phyloP scores from a whole-genome alignment of 64 coral and sea anemone species.

The Porites australiensis region DNA sequence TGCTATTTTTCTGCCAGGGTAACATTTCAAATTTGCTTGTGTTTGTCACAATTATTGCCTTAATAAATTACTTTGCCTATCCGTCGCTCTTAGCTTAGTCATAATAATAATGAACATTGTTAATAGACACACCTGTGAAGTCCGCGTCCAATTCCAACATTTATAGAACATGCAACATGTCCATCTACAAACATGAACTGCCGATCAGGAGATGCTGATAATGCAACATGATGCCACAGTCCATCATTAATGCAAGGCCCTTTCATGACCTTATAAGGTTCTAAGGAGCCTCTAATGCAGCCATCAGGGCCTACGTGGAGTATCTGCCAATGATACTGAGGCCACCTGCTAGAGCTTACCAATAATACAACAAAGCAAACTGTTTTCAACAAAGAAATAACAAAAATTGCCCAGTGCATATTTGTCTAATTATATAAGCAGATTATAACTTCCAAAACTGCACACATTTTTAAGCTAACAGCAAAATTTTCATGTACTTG shows the following conservation, averaged over 20 bases:
- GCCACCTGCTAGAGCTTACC: constrained; percentile 71
- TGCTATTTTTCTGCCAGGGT: no score
- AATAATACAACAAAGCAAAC: background rate
- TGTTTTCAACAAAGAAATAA: no score
- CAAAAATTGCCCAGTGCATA: no score
- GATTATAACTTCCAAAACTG: no score
- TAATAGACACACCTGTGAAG: constrained; percentile 66
- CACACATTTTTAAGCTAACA: no score
- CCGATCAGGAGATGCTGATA: constrained; percentile 72
- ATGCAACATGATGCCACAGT: constrained; percentile 86
- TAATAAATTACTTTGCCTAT: no score
- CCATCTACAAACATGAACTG: constrained; percentile 88
- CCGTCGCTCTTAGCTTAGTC: no score
- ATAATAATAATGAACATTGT: background rate
- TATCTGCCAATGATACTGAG: constrained; percentile 89
- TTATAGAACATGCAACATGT: constrained; percentile 51
- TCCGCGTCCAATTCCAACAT: constrained; percentile 92
- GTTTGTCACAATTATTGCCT: no score
- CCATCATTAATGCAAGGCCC: constrained; percentile 76
- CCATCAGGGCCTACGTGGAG: constrained; percentile 91
- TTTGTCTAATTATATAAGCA: no score
- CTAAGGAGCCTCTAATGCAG: constrained; percentile 83
- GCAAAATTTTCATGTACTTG: no score
- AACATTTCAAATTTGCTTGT: no score
- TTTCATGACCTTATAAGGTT: constrained; percentile 94